Evolutionary conservation across 2,888 invertebrate genomes (phyloP).

Genomic region (Drosophila percnosoma): DNA sequence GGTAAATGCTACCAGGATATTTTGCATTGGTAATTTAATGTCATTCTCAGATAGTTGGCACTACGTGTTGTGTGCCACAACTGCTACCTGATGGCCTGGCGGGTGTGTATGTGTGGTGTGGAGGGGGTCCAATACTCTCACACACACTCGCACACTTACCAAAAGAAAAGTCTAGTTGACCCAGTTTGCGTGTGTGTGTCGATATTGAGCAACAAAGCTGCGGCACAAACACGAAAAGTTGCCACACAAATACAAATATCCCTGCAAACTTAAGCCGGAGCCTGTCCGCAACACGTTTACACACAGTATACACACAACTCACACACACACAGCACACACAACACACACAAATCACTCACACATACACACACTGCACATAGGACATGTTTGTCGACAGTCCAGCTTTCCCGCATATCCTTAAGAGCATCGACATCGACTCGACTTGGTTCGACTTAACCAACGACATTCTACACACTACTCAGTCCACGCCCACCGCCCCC

Average conservation of each 20-base stretch:
- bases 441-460: constrained; percentile 39
- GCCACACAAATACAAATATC: constrained; percentile 58
- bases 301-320: constrained; percentile 30
- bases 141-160: constrained; percentile 10
- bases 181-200: constrained; percentile 61
- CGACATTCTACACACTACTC: background rate
- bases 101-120: background rate
- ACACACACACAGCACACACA: constrained; percentile 18
- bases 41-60: constrained; percentile 78
- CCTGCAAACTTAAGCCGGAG: constrained; percentile 58
- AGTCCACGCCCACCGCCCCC: background rate
- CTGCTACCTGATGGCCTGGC: constrained; percentile 14
- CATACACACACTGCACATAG: constrained; percentile 24
- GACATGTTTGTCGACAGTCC: constrained; percentile 51
- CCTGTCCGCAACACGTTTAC: constrained; percentile 63
- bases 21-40: constrained; percentile 78
- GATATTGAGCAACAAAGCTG: constrained; percentile 72
- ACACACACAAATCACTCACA: constrained; percentile 26
- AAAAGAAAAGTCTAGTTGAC: constrained; percentile 51
- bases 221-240: constrained; percentile 62
- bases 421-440: constrained; percentile 48
- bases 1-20: constrained; percentile 76
- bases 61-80: constrained; percentile 56
- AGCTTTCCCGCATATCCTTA: constrained; percentile 63
- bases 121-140: constrained; percentile 10